These are phyloP conservation scores for Drosophila persimilis DNA, from an alignment of 1,140 invertebrate species.

Conservation along the genomic window DNA sequence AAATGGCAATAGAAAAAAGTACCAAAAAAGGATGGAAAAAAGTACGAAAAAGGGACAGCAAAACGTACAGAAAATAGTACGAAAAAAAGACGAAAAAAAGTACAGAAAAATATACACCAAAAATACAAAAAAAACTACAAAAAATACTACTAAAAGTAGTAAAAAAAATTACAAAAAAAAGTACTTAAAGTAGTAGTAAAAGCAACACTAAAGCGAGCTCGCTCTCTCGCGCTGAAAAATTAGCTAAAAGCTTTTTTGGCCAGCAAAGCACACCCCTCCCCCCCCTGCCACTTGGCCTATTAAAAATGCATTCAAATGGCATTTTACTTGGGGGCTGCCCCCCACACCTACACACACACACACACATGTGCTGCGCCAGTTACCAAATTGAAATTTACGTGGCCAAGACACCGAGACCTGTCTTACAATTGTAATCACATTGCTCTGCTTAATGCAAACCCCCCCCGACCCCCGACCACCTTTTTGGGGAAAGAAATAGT, in stretches of 20 bases:
- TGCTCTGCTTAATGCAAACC: slow-evolving; percentile 48
- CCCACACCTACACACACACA: neutral
- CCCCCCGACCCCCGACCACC: too few species aligned
- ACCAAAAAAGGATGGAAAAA: neutral
- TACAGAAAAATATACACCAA: too few species aligned
- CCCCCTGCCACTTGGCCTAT: slow-evolving; percentile 14
- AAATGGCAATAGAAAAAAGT: slow-evolving; percentile 17
- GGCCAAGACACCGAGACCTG: slow-evolving; percentile 34
- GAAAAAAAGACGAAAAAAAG: too few species aligned
- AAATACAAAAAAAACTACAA: too few species aligned
- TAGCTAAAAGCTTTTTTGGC: slow-evolving; percentile 79
- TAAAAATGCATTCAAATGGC: slow-evolving; percentile 80
- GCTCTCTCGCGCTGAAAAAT: slow-evolving; percentile 53
- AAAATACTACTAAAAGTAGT: too few species aligned
- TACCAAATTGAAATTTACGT: slow-evolving; percentile 57
- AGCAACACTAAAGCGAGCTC: neutral
- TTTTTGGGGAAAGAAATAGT: neutral
- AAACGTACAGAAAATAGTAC: too few species aligned
- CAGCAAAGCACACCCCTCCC: too few species aligned
- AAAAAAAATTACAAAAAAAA: too few species aligned
- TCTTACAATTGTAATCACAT: slow-evolving; percentile 55
- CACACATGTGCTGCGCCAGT: slow-evolving; percentile 45
- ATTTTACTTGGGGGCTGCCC: slow-evolving; percentile 3
- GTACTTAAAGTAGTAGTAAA: slow-evolving; percentile 19
- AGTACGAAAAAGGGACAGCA: too few species aligned